Conservation (phyloP, 2,888 invertebrate species). For the Desoria tigrina region DNA sequence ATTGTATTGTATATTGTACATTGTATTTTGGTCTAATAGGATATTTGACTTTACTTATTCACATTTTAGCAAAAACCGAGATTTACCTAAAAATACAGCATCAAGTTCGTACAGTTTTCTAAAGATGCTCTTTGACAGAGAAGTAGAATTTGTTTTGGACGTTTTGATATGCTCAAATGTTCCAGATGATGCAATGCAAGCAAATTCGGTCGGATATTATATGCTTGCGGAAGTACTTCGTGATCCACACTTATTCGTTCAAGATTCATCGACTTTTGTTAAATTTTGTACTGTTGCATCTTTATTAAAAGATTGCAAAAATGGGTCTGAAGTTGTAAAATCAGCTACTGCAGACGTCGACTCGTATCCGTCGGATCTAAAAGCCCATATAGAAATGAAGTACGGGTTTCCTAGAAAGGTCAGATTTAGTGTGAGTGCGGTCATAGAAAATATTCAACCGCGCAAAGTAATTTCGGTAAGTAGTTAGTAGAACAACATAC, state of each 20-base stretch:
- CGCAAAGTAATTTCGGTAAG: neutral
- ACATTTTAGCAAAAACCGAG: too few relatives aligned
- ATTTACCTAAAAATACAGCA: conserved; percentile 15
- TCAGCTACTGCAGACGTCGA: neutral
- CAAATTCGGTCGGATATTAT: neutral
- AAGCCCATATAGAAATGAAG: neutral
- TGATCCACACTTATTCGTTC: neutral
- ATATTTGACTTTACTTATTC: too few relatives aligned
- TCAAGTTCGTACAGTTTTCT: conserved; percentile 19
- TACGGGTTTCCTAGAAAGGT: neutral
- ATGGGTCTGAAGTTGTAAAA: conserved; percentile 2
- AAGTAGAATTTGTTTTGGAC: conserved; percentile 31
- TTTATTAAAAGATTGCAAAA: neutral
- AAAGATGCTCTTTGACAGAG: conserved; percentile 26
- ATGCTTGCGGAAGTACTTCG: neutral
- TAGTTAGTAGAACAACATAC: neutral
- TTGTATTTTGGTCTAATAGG: too few relatives aligned
- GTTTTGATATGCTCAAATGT: conserved; percentile 29
- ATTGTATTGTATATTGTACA: too few relatives aligned
- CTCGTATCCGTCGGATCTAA: neutral
- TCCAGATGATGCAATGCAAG: conserved; percentile 16
- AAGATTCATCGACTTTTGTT: neutral
- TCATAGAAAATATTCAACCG: neutral
- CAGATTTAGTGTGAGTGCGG: neutral
- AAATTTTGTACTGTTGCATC: conserved; percentile 27